A percentile compares a stretch with the other conserved stretches of the same genome.
Evolutionary conservation across 2,113 vertebrate species (phyloP).

Genomic region (Archocentrus centrarchus): DNA sequence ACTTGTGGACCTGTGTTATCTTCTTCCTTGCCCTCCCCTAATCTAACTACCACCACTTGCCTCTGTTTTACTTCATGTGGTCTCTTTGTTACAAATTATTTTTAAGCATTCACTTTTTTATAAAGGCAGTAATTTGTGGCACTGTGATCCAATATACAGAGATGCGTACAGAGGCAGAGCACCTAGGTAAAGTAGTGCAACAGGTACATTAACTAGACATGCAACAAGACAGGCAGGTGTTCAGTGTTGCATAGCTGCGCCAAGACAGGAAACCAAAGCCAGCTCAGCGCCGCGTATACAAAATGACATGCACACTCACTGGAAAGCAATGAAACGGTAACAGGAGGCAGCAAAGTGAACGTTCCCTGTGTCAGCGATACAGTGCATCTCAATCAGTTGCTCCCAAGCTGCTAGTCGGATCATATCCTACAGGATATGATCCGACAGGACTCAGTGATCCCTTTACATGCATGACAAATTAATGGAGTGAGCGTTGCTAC

Average conservation of each 20-base stretch:
- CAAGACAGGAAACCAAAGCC: constrained; percentile 63
- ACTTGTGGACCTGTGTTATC: neutral
- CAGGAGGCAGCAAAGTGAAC: constrained; percentile 68
- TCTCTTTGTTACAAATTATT: neutral
- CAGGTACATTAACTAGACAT: neutral
- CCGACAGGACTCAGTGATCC: constrained; percentile 29
- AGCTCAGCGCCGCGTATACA: constrained; percentile 3
- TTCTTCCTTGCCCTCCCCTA: neutral
- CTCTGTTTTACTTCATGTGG: neutral
- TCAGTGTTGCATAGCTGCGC: constrained; percentile 12
- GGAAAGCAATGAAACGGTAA: constrained; percentile 57
- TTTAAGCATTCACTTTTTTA: neutral
- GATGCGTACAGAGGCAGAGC: neutral
- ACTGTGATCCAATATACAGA: neutral
- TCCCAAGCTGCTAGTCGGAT: constrained; percentile 24
- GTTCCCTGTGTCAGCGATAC: constrained; percentile 66
- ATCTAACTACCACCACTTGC: neutral
- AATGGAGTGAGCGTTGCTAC: constrained; percentile 15
- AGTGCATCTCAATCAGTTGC: constrained; percentile 48
- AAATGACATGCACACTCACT: constrained; percentile 14
- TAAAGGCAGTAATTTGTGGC: neutral
- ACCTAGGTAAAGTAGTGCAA: neutral
- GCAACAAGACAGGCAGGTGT: constrained; percentile 35
- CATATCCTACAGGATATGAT: constrained; percentile 34
- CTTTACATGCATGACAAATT: constrained; percentile 57